These are phyloP conservation scores for Minunthozetes semirufus DNA, from an alignment of 2,888 invertebrate genomes.

Conservation along the genomic window DNA sequence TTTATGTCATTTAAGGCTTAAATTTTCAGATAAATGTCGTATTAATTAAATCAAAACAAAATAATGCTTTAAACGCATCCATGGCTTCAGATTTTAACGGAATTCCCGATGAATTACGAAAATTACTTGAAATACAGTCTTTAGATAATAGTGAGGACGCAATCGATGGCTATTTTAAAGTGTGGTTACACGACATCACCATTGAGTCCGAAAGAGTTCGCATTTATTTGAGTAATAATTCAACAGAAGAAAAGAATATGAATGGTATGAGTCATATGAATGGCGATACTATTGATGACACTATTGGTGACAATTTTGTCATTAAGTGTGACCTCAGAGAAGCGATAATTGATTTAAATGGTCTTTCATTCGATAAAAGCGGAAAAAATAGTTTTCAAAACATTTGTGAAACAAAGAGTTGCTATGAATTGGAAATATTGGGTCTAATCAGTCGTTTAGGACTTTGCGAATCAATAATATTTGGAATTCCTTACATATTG, in stretches of 20 bases:
- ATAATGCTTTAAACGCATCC: background rate
- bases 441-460: background rate
- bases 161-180: constrained; percentile 20
- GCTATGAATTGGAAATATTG: background rate
- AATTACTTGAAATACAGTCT: background rate
- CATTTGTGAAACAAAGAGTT: background rate
- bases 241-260: background rate
- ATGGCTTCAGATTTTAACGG: background rate
- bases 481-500: background rate
- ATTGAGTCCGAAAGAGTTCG: background rate
- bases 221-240: background rate
- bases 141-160: background rate
- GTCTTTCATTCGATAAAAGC: background rate
- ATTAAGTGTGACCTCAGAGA: constrained; percentile 18
- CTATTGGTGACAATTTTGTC: background rate
- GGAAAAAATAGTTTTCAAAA: background rate
- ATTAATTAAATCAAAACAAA: background rate
- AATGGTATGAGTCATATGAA: background rate
- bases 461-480: background rate
- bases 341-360: background rate
- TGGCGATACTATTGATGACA: background rate
- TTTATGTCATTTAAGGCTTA: background rate
- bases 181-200: background rate
- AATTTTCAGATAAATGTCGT: background rate
- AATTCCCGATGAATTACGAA: background rate